A percentile compares a stretch with the other conserved stretches of the same genome.
These are phyloP conservation scores for Reticulitermes speratus DNA, from an alignment of 1,140 invertebrate species.

Conservation along the genomic window DNA sequence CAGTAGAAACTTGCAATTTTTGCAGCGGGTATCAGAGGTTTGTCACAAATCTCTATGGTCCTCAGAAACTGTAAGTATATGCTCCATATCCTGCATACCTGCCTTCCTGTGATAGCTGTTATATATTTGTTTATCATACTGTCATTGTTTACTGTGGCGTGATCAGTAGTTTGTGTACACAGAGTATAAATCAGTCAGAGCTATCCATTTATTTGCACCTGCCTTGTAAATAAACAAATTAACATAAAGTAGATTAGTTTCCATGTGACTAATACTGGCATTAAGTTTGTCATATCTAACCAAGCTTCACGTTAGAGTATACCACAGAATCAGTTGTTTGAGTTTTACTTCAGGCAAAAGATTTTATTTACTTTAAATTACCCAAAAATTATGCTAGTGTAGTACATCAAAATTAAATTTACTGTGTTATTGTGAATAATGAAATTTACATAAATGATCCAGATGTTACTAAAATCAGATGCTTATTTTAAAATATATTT, in stretches of 20 bases:
- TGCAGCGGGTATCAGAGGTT: slow-evolving; percentile 43
- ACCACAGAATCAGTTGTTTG: too few relatives aligned
- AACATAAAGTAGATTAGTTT: not conserved
- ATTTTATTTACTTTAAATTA: too few relatives aligned
- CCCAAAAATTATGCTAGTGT: too few relatives aligned
- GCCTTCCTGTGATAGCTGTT: slow-evolving; percentile 25
- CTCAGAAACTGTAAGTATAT: slow-evolving; percentile 44
- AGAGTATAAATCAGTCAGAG: not conserved
- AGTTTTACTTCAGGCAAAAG: too few relatives aligned
- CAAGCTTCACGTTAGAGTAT: too few relatives aligned
- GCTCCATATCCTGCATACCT: slow-evolving; percentile 11
- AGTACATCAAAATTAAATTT: too few relatives aligned
- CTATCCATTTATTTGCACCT: not conserved
- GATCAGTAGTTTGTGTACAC: not conserved
- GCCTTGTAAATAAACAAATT: not conserved
- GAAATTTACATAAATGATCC: too few relatives aligned
- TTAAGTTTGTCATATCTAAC: too few relatives aligned
- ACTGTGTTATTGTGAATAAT: too few relatives aligned
- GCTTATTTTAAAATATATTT: not conserved
- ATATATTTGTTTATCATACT: not conserved
- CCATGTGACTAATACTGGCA: not conserved
- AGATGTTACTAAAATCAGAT: too few relatives aligned
- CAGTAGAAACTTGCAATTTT: slow-evolving; percentile 35
- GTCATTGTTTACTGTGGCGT: not conserved
- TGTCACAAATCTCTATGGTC: slow-evolving; percentile 47